These are phyloP conservation scores for Coregonus suidteri DNA, from an alignment of 2,797 vertebrate species.

Conservation along the genomic window DNA sequence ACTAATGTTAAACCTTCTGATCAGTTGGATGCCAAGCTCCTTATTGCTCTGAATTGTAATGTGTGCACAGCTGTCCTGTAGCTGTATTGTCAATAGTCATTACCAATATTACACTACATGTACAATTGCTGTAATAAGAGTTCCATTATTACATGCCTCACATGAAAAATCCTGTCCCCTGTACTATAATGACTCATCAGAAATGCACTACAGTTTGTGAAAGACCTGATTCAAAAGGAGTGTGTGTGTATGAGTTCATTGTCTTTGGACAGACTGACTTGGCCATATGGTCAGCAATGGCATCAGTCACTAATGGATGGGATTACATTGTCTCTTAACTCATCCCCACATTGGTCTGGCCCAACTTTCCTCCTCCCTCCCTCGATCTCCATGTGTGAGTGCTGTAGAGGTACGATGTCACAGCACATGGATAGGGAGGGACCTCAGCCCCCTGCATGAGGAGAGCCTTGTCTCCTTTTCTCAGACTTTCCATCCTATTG, in stretches of 20 bases:
- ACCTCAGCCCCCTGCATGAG: constrained; percentile 18
- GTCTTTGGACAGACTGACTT: constrained; percentile 39
- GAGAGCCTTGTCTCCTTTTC: not conserved
- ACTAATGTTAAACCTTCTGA: not conserved
- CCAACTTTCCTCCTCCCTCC: constrained; percentile 14
- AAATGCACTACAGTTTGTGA: constrained; percentile 33
- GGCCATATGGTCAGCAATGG: constrained; percentile 54
- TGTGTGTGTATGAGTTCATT: constrained; percentile 21
- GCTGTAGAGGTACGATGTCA: constrained; percentile 44
- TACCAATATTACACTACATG: not conserved
- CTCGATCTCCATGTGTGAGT: constrained; percentile 25
- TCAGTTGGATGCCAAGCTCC: constrained; percentile 2
- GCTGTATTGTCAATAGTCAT: not conserved
- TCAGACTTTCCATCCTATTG: constrained; percentile 4
- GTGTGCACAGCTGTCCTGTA: constrained; percentile 14
- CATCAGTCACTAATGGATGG: constrained; percentile 55
- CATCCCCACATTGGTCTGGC: constrained; percentile 41
- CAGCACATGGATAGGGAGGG: constrained; percentile 28
- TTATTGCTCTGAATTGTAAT: constrained; percentile 13
- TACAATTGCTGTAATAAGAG: not conserved
- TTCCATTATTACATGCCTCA: constrained; percentile 22
- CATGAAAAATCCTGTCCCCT: constrained; percentile 26
- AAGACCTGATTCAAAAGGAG: constrained; percentile 65
- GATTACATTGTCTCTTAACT: constrained; percentile 52
- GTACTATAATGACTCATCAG: constrained; percentile 23